Conservation (phyloP, 2,797 vertebrate genomes). For the Coregonus ussuriensis region DNA sequence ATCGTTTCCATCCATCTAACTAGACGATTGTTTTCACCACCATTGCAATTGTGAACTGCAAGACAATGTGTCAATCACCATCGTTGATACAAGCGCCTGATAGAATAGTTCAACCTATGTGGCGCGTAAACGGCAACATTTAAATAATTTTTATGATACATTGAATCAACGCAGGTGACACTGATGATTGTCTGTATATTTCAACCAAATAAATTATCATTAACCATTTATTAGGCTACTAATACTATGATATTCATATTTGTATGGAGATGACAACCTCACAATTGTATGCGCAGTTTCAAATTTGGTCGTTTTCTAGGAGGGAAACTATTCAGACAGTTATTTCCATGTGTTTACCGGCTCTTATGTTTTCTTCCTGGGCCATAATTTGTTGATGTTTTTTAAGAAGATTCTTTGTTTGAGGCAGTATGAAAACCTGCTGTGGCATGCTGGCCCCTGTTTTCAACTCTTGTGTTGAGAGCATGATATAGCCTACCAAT, state of each 20-base stretch:
- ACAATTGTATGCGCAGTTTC: background rate
- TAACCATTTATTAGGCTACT: background rate
- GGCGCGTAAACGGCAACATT: background rate
- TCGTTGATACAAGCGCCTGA: background rate
- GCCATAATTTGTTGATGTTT: background rate
- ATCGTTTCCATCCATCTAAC: background rate
- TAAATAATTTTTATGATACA: background rate
- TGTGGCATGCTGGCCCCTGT: constrained; percentile 5
- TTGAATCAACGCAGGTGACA: background rate
- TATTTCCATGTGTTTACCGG: background rate
- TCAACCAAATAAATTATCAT: background rate
- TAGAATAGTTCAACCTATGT: background rate
- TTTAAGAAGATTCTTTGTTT: constrained; percentile 7
- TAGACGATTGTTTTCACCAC: constrained; percentile 5
- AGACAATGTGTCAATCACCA: constrained; percentile 11
- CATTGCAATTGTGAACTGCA: background rate
- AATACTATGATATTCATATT: background rate
- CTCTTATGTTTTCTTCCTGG: background rate
- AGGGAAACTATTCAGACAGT: background rate
- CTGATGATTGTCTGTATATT: background rate
- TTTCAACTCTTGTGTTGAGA: constrained; percentile 1
- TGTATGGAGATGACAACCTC: background rate
- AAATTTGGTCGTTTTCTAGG: background rate
- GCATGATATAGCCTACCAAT: background rate
- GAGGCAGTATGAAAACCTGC: constrained; percentile 23